Conservation (phyloP, 2,113 vertebrate genomes). For the Electrona antarctica region DNA sequence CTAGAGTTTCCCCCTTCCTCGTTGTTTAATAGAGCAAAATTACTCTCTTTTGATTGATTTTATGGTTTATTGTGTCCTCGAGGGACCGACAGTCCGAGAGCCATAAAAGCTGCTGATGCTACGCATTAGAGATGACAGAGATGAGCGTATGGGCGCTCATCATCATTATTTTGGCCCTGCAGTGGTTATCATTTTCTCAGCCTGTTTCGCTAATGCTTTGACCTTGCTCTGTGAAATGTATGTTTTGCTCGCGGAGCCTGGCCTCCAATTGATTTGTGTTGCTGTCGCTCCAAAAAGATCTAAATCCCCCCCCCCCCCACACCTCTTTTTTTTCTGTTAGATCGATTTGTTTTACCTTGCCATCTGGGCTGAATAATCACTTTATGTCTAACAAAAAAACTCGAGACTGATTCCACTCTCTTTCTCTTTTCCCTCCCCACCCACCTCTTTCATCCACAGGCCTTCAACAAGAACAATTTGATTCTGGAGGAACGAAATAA, state of each 20-base stretch:
- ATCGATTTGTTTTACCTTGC: conserved; percentile 67
- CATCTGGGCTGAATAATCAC: conserved; percentile 61
- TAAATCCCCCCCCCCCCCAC: conserved; percentile 7
- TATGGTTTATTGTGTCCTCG: conserved; percentile 53
- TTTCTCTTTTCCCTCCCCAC: not conserved
- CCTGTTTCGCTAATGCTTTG: conserved; percentile 67
- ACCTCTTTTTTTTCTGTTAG: conserved; percentile 27
- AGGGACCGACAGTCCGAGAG: conserved; percentile 50
- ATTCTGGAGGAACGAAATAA: conserved; percentile 98
- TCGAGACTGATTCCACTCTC: conserved; percentile 33
- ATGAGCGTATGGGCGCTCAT: conserved; percentile 59
- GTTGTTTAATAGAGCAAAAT: conserved; percentile 60
- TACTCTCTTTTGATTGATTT: conserved; percentile 58
- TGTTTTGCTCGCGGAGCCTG: conserved; percentile 58
- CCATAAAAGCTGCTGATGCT: conserved; percentile 67
- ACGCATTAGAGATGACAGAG: conserved; percentile 71
- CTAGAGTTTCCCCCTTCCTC: conserved; percentile 53
- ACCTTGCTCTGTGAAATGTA: conserved; percentile 69
- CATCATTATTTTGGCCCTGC: conserved; percentile 58
- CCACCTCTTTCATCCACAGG: conserved; percentile 75
- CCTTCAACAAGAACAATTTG: conserved; percentile 99
- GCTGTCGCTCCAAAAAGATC: conserved; percentile 20
- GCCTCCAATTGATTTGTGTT: conserved; percentile 70
- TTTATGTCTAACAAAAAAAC: conserved; percentile 40
- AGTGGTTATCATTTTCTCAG: conserved; percentile 49